Evolutionary conservation across 2,888 invertebrate species (phyloP).

Genomic region (Pemphredon lugubris): DNA sequence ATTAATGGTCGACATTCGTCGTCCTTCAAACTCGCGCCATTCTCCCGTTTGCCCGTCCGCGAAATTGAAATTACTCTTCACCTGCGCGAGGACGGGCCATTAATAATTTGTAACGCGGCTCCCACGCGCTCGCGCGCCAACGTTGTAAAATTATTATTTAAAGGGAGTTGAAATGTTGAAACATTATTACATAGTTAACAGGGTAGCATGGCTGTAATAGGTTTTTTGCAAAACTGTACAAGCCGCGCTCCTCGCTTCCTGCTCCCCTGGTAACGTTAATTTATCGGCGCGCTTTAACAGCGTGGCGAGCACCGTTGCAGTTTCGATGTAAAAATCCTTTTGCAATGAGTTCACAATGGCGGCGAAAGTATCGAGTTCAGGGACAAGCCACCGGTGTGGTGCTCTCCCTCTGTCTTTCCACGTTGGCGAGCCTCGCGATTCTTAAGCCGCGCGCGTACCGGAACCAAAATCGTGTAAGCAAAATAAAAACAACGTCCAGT

Average conservation of each 20-base stretch:
- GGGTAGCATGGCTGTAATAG: slow-evolving; percentile 57
- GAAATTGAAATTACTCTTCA: slow-evolving; percentile 14
- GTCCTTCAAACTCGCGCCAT: background rate
- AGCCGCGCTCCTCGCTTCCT: slow-evolving; percentile 32
- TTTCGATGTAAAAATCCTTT: slow-evolving; percentile 33
- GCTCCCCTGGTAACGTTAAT: slow-evolving; percentile 61
- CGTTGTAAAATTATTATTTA: slow-evolving; percentile 46
- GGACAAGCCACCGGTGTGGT: slow-evolving; percentile 27
- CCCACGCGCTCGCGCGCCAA: background rate
- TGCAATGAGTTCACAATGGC: slow-evolving; percentile 44
- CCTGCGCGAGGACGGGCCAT: background rate
- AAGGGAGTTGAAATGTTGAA: slow-evolving; percentile 48
- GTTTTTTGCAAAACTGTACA: slow-evolving; percentile 60
- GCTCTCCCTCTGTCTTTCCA: slow-evolving; percentile 5
- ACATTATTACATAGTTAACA: slow-evolving; percentile 59
- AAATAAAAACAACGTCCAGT: background rate
- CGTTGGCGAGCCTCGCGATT: background rate
- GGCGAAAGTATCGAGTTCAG: slow-evolving; percentile 60
- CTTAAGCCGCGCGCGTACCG: background rate
- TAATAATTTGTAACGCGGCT: background rate
- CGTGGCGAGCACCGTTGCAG: slow-evolving; percentile 13
- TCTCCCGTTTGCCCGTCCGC: background rate
- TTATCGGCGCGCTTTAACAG: slow-evolving; percentile 57
- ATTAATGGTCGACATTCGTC: background rate
- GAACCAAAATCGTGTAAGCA: background rate